A percentile compares a stretch with the other conserved stretches of the same genome.
phyloP scores from a whole-genome alignment of 1,140 invertebrate species.

The Oncopodura yosiiana region DNA sequence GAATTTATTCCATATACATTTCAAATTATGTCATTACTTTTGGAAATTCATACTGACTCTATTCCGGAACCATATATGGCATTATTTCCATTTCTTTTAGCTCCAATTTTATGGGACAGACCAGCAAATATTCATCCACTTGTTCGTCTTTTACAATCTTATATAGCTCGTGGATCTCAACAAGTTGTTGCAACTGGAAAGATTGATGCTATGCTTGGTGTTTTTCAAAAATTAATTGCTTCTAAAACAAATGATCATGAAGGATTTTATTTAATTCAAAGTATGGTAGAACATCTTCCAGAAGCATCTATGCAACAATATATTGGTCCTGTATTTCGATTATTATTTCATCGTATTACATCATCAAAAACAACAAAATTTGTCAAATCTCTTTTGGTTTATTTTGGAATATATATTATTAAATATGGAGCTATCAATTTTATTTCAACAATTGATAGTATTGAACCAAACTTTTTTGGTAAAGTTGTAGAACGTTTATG shows the following conservation, averaged over 20 bases:
- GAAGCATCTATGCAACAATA: slow-evolving; percentile 57
- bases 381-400: slow-evolving; percentile 76
- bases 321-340: slow-evolving; percentile 76
- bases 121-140: slow-evolving; percentile 84
- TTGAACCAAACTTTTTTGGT: slow-evolving; percentile 84
- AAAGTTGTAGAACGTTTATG: slow-evolving; percentile 87
- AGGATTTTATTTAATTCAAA: slow-evolving; percentile 83
- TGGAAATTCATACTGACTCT: slow-evolving; percentile 61
- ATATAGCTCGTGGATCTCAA: slow-evolving; percentile 60
- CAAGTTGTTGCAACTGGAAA: slow-evolving; percentile 60
- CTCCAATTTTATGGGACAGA: slow-evolving; percentile 82
- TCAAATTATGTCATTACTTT: slow-evolving; percentile 83
- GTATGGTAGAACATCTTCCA: slow-evolving; percentile 64
- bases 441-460: slow-evolving; percentile 67
- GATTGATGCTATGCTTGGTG: slow-evolving; percentile 72
- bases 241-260: slow-evolving; percentile 93
- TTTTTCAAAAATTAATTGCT: slow-evolving; percentile 93
- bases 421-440: slow-evolving; percentile 63
- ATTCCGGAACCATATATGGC: slow-evolving; percentile 76
- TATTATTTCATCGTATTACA: slow-evolving; percentile 83
- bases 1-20: slow-evolving; percentile 97
- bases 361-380: slow-evolving; percentile 91
- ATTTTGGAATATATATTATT: slow-evolving; percentile 74
- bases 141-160: slow-evolving; percentile 77
- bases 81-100: slow-evolving; percentile 75